A percentile compares a stretch with the other conserved stretches of the same genome.
phyloP scores from a whole-genome alignment of 64 coral and sea anemone species.

The Stichodactyla mertensii region DNA sequence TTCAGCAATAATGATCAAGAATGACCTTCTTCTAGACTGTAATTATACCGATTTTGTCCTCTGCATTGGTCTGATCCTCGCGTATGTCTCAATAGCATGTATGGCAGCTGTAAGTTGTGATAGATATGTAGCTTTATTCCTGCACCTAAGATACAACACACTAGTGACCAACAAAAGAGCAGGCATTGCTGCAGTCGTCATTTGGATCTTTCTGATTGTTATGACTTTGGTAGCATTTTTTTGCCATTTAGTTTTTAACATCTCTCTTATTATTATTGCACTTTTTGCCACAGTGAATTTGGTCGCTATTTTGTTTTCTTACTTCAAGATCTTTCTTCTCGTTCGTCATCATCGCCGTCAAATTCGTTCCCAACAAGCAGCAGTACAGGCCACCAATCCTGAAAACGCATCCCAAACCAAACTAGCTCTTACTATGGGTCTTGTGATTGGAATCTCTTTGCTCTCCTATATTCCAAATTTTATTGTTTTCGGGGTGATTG shows the following conservation, averaged over 20 bases:
- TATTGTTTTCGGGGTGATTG: background rate
- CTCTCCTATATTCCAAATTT: background rate
- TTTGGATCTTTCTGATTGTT: constrained; percentile 1
- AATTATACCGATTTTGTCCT: background rate
- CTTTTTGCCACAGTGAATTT: background rate
- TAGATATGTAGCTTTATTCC: background rate
- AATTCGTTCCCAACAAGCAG: background rate
- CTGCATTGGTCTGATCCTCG: background rate
- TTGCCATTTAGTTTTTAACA: no score
- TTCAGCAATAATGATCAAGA: background rate
- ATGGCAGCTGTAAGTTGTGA: constrained; percentile 16
- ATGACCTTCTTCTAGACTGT: background rate
- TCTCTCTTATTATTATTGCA: background rate
- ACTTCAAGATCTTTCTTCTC: background rate
- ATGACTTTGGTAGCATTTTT: no score
- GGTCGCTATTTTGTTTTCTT: background rate
- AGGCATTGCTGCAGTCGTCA: background rate
- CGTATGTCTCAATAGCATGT: background rate
- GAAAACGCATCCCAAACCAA: background rate
- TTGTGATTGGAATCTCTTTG: background rate
- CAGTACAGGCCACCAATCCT: background rate
- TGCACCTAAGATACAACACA: constrained; percentile 6
- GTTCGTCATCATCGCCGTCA: constrained; percentile 11
- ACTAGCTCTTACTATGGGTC: background rate
- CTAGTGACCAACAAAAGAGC: background rate